These are phyloP conservation scores for Aphrophora alni DNA, from an alignment of 2,888 invertebrate species.

Conservation along the genomic window DNA sequence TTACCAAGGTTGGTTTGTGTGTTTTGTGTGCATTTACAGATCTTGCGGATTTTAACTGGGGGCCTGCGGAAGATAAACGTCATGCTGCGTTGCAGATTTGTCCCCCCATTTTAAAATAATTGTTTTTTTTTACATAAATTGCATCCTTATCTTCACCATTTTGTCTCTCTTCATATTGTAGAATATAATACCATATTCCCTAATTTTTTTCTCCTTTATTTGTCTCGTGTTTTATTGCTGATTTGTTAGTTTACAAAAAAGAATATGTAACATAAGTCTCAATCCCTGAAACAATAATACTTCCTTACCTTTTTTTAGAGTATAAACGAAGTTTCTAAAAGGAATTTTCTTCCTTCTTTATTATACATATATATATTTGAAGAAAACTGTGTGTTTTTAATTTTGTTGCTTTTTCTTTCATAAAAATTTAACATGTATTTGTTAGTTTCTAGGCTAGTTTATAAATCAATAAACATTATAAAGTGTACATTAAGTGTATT, in stretches of 20 bases:
- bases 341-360: constrained; percentile 1
- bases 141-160: background rate
- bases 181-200: background rate
- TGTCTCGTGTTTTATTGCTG: background rate
- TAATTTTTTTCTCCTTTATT: background rate
- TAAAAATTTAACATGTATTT: background rate
- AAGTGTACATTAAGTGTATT: background rate
- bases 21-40: constrained; percentile 39
- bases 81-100: background rate
- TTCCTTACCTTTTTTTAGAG: background rate
- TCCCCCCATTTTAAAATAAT: background rate
- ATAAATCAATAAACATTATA: background rate
- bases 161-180: constrained; percentile 7
- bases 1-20: constrained; percentile 31
- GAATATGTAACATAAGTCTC: background rate
- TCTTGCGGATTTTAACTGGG: constrained; percentile 33
- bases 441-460: background rate
- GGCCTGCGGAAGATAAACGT: background rate
- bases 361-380: background rate
- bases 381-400: background rate
- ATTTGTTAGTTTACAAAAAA: background rate
- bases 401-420: background rate
- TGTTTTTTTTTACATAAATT: background rate
- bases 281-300: background rate
- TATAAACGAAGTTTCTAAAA: no score